Evolutionary conservation across 35 echinoderm and acorn worm genomes (phyloP).

Genomic region (Apostichopus californicus): DNA sequence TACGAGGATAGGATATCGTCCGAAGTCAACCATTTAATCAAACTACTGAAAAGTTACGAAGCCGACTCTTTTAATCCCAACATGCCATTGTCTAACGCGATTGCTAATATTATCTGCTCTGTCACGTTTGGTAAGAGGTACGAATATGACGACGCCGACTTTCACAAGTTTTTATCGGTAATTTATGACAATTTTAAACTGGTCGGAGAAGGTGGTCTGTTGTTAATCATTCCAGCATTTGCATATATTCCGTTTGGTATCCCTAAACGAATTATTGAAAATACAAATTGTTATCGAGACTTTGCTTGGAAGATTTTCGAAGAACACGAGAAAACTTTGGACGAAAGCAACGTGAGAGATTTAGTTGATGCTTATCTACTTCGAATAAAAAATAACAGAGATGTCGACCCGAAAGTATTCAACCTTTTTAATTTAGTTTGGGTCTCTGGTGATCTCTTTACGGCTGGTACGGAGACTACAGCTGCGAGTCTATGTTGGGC

Average conservation of each 20-base stretch:
- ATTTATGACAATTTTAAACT: constrained; percentile 46
- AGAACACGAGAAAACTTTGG: constrained; percentile 49
- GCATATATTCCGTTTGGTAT: constrained; percentile 49
- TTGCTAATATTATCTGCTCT: constrained; percentile 55
- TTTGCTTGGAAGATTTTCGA: constrained; percentile 54
- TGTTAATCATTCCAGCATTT: constrained; percentile 35
- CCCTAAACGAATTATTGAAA: constrained; percentile 25
- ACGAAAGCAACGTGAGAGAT: constrained; percentile 50
- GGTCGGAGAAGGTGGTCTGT: constrained; percentile 4
- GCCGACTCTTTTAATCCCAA: constrained; percentile 53
- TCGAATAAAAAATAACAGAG: constrained; percentile 37
- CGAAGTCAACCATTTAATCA: constrained; percentile 49
- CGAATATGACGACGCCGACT: constrained; percentile 50
- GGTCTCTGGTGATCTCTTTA: constrained; percentile 64
- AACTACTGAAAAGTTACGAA: constrained; percentile 33
- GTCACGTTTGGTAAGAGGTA: constrained; percentile 56
- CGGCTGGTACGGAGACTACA: constrained; percentile 81
- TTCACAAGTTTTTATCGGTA: constrained; percentile 34
- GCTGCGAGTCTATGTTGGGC: constrained; percentile 67
- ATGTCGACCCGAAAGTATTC: constrained; percentile 28
- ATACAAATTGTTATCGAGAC: constrained; percentile 1
- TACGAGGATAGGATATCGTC: constrained; percentile 72
- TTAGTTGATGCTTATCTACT: constrained; percentile 54
- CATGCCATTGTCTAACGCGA: constrained; percentile 61
- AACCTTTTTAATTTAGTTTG: constrained; percentile 43